Base-by-base conservation (phyloP, 1,140 invertebrate species). In the Galendromus occidentalis region DNA sequence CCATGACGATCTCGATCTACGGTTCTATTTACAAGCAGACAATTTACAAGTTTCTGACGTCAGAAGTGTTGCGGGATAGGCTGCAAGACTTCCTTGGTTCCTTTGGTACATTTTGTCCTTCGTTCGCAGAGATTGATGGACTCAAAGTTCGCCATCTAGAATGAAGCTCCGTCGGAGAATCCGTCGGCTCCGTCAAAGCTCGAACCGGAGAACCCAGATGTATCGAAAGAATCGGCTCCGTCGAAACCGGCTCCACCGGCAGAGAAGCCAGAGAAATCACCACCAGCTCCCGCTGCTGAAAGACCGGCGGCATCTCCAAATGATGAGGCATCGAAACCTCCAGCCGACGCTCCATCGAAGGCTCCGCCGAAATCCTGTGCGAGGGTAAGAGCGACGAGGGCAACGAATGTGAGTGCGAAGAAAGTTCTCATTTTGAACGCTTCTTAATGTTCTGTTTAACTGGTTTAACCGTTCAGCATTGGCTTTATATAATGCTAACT, bases 101-200 rank as follows among this genome's bases (percentile, higher is more conserved):
- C 33, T 39, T 39, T 39, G 33, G 33, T 39, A 39, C 33, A 9
- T 39, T 39, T 39, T 39, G 33, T 39, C 33, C 33, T 39, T 39
- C 33, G 4, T 39, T 39, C 33, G 9, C n/a, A 39, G 4, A 4
- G 9, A 6, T 39, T 39, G 9, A 4, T 9, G 4, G 4, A 39
- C 33, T 39, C 33, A 39, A 9, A 9, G 51, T 14, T 22, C 25
- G 14, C 20, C 25, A 59, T 25, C 9, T 59, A 59, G 20, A 59
- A 59, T 22, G 22, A 59, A 22, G 51, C 51, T 17, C 51, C 51
- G 22, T 59, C 51, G 33, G 33, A 59, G 25, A 25, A 14, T 59
- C 51, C 51, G 25, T 59, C 51, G 22, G 51, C 51, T 5, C 51
- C 22, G 51, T 59, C 51, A 59, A 59, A 59, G 25, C 51, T 33